These are phyloP conservation scores for Tragelaphus imberbis DNA, from an alignment of 2,113 vertebrate species.

Conservation along the genomic window DNA sequence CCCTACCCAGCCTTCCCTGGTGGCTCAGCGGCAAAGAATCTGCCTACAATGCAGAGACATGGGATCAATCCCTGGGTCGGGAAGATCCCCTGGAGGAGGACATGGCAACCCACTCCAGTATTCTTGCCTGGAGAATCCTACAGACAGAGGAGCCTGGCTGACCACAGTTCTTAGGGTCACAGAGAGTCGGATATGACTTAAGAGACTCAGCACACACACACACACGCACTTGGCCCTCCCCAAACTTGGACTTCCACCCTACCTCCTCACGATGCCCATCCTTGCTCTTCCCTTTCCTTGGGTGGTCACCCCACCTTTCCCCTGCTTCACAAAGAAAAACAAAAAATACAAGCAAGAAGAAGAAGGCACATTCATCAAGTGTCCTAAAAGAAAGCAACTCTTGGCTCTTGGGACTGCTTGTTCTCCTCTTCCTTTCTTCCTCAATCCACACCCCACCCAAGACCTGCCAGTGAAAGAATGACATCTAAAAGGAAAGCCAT, in stretches of 20 bases:
- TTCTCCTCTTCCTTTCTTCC: not conserved
- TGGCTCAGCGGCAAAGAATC: not conserved
- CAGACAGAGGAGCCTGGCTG: not conserved
- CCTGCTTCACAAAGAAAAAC: not conserved
- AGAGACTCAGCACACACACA: not conserved
- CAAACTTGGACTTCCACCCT: not conserved
- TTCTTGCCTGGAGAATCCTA: not conserved
- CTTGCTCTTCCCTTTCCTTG: not conserved
- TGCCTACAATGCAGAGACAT: not conserved
- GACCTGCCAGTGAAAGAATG: not conserved
- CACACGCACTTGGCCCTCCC: not conserved
- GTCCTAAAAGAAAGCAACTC: not conserved
- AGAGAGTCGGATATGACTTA: not conserved
- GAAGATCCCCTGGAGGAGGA: not conserved
- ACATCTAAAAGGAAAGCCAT: not conserved
- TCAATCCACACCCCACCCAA: not conserved
- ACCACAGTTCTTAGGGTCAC: not conserved
- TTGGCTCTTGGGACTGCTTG: not conserved
- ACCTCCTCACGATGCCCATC: not conserved
- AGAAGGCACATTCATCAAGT: not conserved
- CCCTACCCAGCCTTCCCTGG: not conserved
- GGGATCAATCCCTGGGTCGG: not conserved
- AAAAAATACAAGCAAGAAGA: not conserved
- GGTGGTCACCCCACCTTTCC: not conserved
- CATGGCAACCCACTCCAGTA: not conserved